Evolutionary conservation across 2,113 vertebrate genomes (phyloP), one percentile per base, ranked within the genome.

Genomic region (Eclectus roratus): DNA sequence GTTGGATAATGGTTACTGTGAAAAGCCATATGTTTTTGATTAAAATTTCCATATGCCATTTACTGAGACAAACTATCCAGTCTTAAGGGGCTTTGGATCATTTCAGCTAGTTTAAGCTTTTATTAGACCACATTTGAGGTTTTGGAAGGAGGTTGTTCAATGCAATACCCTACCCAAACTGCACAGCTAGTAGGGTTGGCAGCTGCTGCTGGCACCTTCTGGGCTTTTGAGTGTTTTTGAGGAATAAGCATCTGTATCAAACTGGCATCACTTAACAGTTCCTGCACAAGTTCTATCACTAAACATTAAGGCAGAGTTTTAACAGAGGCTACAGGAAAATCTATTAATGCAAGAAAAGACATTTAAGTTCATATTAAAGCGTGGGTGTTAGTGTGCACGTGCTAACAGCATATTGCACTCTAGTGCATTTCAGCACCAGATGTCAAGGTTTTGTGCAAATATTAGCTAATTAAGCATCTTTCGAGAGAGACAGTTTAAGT

Each of bases 391-490:
- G 61, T 6, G 63, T 63, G 73, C 64, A 58, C 13, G 2, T 63
- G 31, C 41, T 52, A 23, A 49, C 31, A 81, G 85, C 24, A 1
- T 39, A 33, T 39, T 41, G 78, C 80, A 47, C 87, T 84, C 56
- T 17, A 43, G 71, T 18, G 84, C 61, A 4, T 84, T 94, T 33
- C 72, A 63, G 69, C 18, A 44, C 27, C 83, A 85, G 81, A 69
- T 85, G 80, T 56, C 94, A 94, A 33, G 49, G 5, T 63, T 91
- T 68, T 95, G 91, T 77, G 88, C 88, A 93, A 93, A 95, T 93
- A 91, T 85, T 80, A 47, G 69, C 91, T 93, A 70, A 94, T 85
- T 61, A 85, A 81, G 39, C n/a, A 70, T 74, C 89, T 82, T 90
- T 27, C 52, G 70, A 94, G 65, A 27, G 35, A 17, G 33, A 11